These are phyloP conservation scores for Pangasius sanitwongsei DNA, from an alignment of 2,797 vertebrate genomes.

Conservation along the genomic window DNA sequence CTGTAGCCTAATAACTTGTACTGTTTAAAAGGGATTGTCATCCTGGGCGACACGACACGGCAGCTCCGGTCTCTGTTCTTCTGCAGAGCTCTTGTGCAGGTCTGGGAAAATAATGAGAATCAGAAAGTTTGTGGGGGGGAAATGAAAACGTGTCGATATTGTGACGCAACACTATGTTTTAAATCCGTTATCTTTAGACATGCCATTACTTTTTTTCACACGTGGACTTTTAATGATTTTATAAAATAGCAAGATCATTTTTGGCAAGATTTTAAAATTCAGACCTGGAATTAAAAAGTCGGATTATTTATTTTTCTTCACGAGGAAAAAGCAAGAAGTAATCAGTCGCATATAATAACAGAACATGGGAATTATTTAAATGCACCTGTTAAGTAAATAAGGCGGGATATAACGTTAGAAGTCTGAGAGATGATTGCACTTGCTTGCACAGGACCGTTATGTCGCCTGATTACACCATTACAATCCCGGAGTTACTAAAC, in stretches of 20 bases:
- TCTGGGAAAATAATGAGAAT: not conserved
- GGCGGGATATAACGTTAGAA: not conserved
- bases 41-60: not conserved
- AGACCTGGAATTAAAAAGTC: not conserved
- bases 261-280: not conserved
- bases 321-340: not conserved
- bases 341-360: not conserved
- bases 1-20: not conserved
- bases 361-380: not conserved
- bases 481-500: conserved; percentile 7
- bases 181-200: not conserved
- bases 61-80: not conserved
- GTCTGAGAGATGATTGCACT: not conserved
- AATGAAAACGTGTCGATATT: not conserved
- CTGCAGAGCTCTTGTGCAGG: not conserved
- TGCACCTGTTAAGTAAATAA: not conserved
- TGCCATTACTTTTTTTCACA: not conserved
- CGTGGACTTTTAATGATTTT: not conserved
- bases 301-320: not conserved
- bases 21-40: not conserved
- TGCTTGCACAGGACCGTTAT: conserved; percentile 15
- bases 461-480: conserved; percentile 2
- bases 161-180: not conserved
- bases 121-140: not conserved
- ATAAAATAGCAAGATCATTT: not conserved